Conservation (phyloP, 2,888 invertebrate species). For the Metallyticus violacea region DNA sequence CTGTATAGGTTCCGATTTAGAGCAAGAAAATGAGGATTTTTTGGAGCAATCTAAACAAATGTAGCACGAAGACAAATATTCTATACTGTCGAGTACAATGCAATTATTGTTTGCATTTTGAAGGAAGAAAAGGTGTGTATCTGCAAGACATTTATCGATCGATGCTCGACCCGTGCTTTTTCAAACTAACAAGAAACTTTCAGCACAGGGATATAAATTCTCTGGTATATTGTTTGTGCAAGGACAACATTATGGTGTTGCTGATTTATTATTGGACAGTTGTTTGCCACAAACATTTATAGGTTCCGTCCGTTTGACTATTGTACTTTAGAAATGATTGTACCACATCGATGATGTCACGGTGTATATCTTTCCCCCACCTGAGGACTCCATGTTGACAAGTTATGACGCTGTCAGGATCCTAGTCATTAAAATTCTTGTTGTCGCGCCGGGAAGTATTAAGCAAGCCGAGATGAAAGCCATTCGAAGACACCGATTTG, state of each 20-base stretch:
- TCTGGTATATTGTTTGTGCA: background rate
- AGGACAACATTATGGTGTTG: background rate
- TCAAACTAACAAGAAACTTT: background rate
- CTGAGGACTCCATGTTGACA: background rate
- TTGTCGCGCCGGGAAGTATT: background rate
- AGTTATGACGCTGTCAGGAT: background rate
- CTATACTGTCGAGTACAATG: too few species aligned
- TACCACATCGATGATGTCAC: too few species aligned
- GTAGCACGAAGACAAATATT: too few species aligned
- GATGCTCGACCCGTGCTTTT: too few species aligned
- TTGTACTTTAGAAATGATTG: background rate
- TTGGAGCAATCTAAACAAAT: too few species aligned
- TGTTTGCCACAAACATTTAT: background rate
- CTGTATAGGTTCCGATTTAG: too few species aligned
- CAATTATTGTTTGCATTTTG: too few species aligned
- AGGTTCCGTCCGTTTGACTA: background rate
- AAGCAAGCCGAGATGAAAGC: background rate
- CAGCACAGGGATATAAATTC: background rate
- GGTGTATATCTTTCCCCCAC: too few species aligned
- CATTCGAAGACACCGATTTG: background rate
- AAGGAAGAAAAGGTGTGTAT: too few species aligned
- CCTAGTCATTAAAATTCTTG: background rate
- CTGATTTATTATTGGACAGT: background rate
- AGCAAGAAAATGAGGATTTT: too few species aligned
- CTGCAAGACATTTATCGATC: too few species aligned